Conservation (phyloP, 2,113 vertebrate species). For the Platysteira castanea region DNA sequence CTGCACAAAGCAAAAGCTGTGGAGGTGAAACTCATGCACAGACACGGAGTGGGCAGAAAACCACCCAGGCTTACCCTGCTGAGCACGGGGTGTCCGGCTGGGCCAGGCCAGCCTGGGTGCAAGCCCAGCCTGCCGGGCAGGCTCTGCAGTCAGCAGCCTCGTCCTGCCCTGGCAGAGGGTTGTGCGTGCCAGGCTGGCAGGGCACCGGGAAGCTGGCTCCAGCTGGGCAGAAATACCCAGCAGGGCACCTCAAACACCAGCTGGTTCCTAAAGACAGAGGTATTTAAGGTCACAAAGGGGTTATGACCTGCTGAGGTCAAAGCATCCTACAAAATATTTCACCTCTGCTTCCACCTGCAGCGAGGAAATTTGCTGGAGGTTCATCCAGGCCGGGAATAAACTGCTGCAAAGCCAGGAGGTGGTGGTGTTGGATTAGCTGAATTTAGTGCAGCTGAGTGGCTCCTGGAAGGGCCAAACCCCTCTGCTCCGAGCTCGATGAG, state of each 20-base stretch:
- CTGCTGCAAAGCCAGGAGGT: slow-evolving; percentile 34
- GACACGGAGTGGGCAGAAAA: not conserved
- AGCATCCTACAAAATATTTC: not conserved
- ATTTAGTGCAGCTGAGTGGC: not conserved
- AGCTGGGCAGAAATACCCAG: slow-evolving; percentile 81
- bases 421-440: slow-evolving; percentile 47
- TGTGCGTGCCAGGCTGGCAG: slow-evolving; percentile 78
- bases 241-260: slow-evolving; percentile 79
- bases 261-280: slow-evolving; percentile 64
- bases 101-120: slow-evolving; percentile 77
- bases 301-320: not conserved
- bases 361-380: not conserved
- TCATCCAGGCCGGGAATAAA: not conserved
- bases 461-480: not conserved
- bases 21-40: fast-evolving
- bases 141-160: slow-evolving; percentile 74
- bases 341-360: not conserved
- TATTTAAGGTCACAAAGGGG: not conserved
- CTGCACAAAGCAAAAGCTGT: fast-evolving
- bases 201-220: slow-evolving; percentile 72
- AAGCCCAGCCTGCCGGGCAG: slow-evolving; percentile 82
- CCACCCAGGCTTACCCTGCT: slow-evolving; percentile 69
- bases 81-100: slow-evolving; percentile 78
- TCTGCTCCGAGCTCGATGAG: not conserved
- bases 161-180: slow-evolving; percentile 82